Percentiles rank a stretch among this genome's conserved stretches.
Conservation (phyloP, 2,888 invertebrate genomes). For the Catocala nupta region DNA sequence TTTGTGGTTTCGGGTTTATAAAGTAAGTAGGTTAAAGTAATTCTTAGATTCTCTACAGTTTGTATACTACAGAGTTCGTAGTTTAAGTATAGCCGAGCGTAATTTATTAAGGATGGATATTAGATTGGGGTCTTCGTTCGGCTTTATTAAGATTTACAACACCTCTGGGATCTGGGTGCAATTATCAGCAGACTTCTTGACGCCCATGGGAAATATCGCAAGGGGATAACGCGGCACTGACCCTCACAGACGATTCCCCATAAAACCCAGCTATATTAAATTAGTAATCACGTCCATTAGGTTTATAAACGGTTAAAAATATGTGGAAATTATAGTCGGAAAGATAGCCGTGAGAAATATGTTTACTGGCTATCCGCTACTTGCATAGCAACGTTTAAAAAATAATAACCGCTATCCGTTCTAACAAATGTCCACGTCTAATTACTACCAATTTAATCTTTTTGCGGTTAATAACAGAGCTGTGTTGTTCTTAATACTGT, state of each 20-base stretch:
- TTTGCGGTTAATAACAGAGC: conserved; percentile 29
- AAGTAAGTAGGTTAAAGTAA: conserved; percentile 45
- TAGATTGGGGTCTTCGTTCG: conserved; percentile 58
- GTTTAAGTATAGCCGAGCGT: conserved; percentile 42
- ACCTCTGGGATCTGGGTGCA: conserved; percentile 71
- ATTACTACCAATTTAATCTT: conserved; percentile 49
- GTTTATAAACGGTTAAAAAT: not conserved
- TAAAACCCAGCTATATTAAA: conserved; percentile 48
- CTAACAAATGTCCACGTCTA: conserved; percentile 48
- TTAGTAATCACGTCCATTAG: not conserved
- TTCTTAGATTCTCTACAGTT: conserved; percentile 47
- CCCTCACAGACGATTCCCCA: conserved; percentile 53
- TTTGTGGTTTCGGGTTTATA: conserved; percentile 25
- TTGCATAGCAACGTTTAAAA: conserved; percentile 35
- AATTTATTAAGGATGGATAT: conserved; percentile 64
- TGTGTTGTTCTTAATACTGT: conserved; percentile 28
- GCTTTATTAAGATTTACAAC: conserved; percentile 81
- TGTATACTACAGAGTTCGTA: conserved; percentile 21
- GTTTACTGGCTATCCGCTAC: conserved; percentile 24
- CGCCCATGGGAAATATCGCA: conserved; percentile 73
- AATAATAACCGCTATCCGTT: conserved; percentile 56
- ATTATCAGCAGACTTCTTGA: conserved; percentile 66
- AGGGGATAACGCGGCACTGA: conserved; percentile 64
- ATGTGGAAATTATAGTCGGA: conserved; percentile 24
- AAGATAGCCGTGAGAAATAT: conserved; percentile 44